Evolutionary conservation across 1,140 invertebrate species (phyloP), one percentile per base, ranked within the genome.

Genomic region (Aphelenchoides avenae): DNA sequence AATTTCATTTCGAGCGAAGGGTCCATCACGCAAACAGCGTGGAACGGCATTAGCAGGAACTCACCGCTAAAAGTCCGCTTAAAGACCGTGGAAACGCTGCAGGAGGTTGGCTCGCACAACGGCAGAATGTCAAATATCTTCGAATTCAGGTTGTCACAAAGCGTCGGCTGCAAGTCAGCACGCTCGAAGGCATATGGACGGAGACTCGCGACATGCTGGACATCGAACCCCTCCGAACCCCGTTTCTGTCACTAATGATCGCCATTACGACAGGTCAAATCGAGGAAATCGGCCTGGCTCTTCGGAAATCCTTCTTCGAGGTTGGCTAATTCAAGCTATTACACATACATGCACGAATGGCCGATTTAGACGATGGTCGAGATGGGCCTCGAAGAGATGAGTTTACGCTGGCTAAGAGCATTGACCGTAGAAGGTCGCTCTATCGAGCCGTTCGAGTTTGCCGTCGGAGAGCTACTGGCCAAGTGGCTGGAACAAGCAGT

Each of bases 191-290:
- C 22, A 34, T 63, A n/a, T 63, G 26, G 24, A 15, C 22, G n/a
- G 58, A 60, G 42, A 60, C 57, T 3, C 13, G 62, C 13, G 57
- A 60, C 30, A 60, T 64, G 57, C 39, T 60, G 11, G 37, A 62
- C 9, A 36, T 48, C 27, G 11, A 11, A 11, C 7, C 26, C 9
- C 20, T 51, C 7, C 24, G 36, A 27, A 31, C 36, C 15, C 3
- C 57, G 7, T 63, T 61, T 15, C 57, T 60, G 26, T 57, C 15
- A 3, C 30, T 61, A 11, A 50, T 60, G 15, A 60, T 26, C 40
- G 34, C 42, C 7, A 27, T 60, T 13, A 60, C 57, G 20, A 22
- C 13, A 9, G 11, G 40, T 9, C 57, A 60, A 34, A 52, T 26
- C 26, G 41, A 62, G 15, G 55, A 60, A n/a, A 13, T 60, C 6